Evolutionary conservation across 2,888 invertebrate species (phyloP).

Genomic region (Girardia tigrina): DNA sequence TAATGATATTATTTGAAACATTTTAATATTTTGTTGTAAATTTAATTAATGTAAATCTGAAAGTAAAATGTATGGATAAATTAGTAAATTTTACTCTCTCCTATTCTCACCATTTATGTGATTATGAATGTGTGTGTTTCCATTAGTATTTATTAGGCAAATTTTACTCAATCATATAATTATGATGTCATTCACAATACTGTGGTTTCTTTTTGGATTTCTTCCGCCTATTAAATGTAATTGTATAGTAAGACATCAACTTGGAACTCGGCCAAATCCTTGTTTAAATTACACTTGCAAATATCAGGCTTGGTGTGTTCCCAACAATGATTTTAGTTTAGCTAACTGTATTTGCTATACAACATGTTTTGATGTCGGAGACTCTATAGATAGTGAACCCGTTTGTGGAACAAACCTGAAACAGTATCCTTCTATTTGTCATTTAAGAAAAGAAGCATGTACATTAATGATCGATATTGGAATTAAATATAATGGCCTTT

Average conservation of each 20-base stretch:
- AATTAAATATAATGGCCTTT: constrained; percentile 52
- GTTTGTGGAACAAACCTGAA: constrained; percentile 60
- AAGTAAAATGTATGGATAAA: no score
- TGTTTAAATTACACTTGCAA: constrained; percentile 61
- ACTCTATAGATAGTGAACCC: constrained; percentile 64
- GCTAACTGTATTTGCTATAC: constrained; percentile 66
- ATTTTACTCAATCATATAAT: background rate
- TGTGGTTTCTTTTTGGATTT: background rate
- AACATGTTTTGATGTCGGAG: constrained; percentile 68
- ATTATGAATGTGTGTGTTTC: background rate
- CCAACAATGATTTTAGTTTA: constrained; percentile 58
- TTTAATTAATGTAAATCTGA: no score
- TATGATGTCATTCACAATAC: background rate
- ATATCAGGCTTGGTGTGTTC: constrained; percentile 60
- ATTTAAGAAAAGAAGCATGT: constrained; percentile 50
- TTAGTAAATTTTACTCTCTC: no score
- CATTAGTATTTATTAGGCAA: background rate
- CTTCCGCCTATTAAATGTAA: background rate
- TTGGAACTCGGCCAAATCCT: constrained; percentile 49
- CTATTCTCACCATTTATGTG: no score
- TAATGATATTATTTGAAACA: no score
- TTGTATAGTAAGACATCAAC: background rate
- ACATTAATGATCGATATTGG: constrained; percentile 47
- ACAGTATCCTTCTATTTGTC: constrained; percentile 51
- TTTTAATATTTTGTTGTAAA: no score